phyloP scores from a whole-genome alignment of 2,888 invertebrate genomes.

The Hymenopus coronatus region DNA sequence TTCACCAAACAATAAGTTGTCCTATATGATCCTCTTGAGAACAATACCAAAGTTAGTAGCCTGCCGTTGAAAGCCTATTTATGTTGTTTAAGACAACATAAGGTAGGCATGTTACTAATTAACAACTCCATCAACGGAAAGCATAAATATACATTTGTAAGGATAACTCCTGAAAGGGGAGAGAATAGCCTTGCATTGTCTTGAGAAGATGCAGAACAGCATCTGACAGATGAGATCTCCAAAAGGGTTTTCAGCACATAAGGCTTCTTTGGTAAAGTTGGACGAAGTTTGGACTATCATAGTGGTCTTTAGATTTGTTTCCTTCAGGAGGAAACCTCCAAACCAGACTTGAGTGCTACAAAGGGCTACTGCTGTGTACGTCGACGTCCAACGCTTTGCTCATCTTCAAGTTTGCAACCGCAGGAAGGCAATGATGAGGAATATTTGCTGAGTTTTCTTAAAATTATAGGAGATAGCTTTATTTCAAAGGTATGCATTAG shows the following conservation, averaged over 20 bases:
- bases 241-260: neutral
- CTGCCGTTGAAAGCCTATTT: neutral
- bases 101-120: neutral
- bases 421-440: neutral
- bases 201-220: neutral
- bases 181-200: neutral
- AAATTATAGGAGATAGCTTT: too few relatives aligned
- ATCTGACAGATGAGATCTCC: neutral
- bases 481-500: too few relatives aligned
- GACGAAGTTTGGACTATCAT: neutral
- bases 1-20: too few relatives aligned
- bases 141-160: neutral
- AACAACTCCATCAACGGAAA: neutral
- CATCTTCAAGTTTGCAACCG: neutral
- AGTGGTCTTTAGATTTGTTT: neutral
- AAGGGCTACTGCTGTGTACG: neutral
- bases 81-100: neutral
- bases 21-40: too few relatives aligned
- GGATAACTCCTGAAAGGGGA: neutral
- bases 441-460: too few relatives aligned
- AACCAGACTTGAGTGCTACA: neutral
- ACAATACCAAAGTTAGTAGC: neutral
- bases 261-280: neutral
- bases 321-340: neutral
- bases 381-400: neutral